Evolutionary conservation across 2,797 vertebrate genomes (phyloP), one percentile per base, ranked within the genome.

Genomic region (Takifugu ocellatus): DNA sequence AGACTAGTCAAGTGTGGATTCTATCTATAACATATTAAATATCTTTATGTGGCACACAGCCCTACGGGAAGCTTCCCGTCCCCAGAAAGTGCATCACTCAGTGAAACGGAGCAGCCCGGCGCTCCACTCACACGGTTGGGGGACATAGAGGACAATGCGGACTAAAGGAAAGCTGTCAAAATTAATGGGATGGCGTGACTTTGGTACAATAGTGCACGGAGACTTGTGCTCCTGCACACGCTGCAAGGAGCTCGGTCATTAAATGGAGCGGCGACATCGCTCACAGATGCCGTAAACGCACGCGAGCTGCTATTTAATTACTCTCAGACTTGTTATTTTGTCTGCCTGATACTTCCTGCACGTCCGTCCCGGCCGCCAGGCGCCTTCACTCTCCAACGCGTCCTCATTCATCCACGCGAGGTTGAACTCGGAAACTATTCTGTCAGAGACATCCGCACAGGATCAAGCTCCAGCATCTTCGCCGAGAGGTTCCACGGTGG

Each of bases 1-100:
- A 66, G 64, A 70, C 54, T 49, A 66, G 52, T 54, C 47, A 51
- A 56, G 55, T 61, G 66, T 56, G 48, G 24, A 78, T 70, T 64
- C 69, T 72, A 79, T 66, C 12, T n/a, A 25, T 27, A 29, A 63
- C 43, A 61, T 62, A 65, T 66, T 66, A 57, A 66, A 66, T 51
- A 36, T 54, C 26, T 78, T 77, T 49, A 62, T 61, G 42, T 60
- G 59, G 62, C 70, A 39, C 48, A 54, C 48, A 54, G 55, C 26
- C 36, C 36, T 14, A 39, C 12, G 36, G 57, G 33, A 36, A 61
- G 48, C 55, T 67, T 49, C 51, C 39, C 49, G 51, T 44, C 59
- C 57, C 56, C 58, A 65, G 51, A 61, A 69, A 78, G 31, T 27
- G 53, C 33, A 57, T 48, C n/a, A 39, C 48, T 53, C 31, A 48